These are phyloP conservation scores for Archips xylosteana DNA, from an alignment of 2,888 invertebrate species.

Conservation along the genomic window DNA sequence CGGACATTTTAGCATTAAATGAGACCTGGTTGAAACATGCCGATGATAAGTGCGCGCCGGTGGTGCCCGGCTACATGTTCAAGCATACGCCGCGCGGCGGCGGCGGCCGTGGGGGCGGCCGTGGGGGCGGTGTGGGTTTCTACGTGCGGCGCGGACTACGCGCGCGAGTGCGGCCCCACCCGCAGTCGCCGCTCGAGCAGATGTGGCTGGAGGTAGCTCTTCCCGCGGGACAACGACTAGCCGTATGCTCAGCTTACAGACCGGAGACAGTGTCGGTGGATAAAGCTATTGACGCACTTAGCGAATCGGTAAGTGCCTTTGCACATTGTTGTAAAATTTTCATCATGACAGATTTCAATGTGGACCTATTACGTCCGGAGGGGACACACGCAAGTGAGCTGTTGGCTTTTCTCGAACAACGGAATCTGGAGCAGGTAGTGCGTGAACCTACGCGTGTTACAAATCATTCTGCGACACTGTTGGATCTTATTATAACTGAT, in stretches of 20 bases:
- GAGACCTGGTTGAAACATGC: constrained; percentile 17
- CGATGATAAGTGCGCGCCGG: constrained; percentile 10
- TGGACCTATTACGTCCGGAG: background rate
- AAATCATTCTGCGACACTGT: background rate
- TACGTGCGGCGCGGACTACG: background rate
- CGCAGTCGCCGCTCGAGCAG: background rate
- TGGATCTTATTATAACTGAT: constrained; percentile 1
- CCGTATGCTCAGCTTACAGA: background rate
- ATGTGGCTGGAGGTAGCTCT: background rate
- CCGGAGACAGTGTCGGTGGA: background rate
- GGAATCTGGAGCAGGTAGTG: background rate
- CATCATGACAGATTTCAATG: background rate
- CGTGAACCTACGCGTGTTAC: background rate
- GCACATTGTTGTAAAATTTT: background rate
- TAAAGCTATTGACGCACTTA: background rate
- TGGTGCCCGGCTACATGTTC: constrained; percentile 1
- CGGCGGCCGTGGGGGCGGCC: background rate
- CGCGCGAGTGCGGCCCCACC: background rate
- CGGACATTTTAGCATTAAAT: constrained; percentile 22
- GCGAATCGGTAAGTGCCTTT: background rate
- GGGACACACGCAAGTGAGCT: background rate
- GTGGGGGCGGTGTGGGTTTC: background rate
- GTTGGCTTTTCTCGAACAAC: background rate
- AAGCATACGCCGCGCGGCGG: background rate
- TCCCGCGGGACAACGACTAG: background rate